These are phyloP conservation scores for Endotricha flammealis DNA, from an alignment of 2,888 invertebrate species.

Conservation along the genomic window DNA sequence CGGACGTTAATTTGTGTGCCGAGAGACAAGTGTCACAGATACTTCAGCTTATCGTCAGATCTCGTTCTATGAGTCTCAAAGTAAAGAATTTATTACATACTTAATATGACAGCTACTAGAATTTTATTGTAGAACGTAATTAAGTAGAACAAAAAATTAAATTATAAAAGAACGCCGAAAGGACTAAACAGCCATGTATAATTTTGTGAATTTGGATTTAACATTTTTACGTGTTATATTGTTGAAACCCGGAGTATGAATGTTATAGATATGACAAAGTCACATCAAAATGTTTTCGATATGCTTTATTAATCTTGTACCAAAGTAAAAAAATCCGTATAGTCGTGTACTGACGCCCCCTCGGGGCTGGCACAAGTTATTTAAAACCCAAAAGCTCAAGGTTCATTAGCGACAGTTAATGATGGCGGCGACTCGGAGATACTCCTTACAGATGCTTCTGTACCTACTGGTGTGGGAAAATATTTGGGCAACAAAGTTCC, in stretches of 20 bases:
- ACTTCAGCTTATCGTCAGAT: slow-evolving; percentile 57
- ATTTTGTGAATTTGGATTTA: neutral
- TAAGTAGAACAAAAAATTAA: slow-evolving; percentile 37
- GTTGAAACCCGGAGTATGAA: neutral
- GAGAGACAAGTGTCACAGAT: slow-evolving; percentile 56
- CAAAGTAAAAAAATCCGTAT: slow-evolving; percentile 62
- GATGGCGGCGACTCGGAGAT: slow-evolving; percentile 63
- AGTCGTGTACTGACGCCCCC: slow-evolving; percentile 43
- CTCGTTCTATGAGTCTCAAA: slow-evolving; percentile 55
- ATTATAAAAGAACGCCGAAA: slow-evolving; percentile 35
- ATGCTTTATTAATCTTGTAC: slow-evolving; percentile 62
- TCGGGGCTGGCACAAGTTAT: slow-evolving; percentile 57
- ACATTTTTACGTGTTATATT: neutral
- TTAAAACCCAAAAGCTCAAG: slow-evolving; percentile 72
- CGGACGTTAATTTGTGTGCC: slow-evolving; percentile 67
- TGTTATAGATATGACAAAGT: slow-evolving; percentile 41
- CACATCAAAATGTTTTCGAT: slow-evolving; percentile 48
- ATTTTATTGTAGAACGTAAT: slow-evolving; percentile 42
- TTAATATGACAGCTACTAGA: slow-evolving; percentile 66
- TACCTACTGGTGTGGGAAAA: slow-evolving; percentile 36
- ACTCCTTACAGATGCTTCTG: slow-evolving; percentile 44
- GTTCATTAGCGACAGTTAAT: slow-evolving; percentile 76
- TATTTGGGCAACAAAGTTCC: slow-evolving; percentile 9
- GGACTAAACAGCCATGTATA: slow-evolving; percentile 11
- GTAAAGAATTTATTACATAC: slow-evolving; percentile 55